phyloP scores from a whole-genome alignment of 2,797 vertebrate genomes.

The Syndactyla subalaris region DNA sequence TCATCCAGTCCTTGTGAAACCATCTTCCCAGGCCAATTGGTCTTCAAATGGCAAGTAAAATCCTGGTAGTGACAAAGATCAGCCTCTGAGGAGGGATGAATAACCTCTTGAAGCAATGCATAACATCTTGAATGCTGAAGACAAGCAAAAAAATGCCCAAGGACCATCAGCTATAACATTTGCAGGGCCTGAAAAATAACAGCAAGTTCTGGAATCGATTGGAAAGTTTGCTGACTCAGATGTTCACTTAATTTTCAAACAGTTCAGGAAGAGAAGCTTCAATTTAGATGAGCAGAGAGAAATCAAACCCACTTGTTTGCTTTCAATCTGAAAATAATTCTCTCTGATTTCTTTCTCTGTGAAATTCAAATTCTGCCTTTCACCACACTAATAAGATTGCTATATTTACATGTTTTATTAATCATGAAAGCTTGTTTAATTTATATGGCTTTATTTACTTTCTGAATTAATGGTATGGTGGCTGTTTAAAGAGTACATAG shows the following conservation, averaged over 20 bases:
- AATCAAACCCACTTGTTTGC: constrained; percentile 27
- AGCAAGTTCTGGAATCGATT: background rate
- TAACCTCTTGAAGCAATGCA: background rate
- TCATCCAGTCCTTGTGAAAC: background rate
- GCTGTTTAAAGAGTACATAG: constrained; percentile 13
- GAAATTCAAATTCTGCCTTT: constrained; percentile 31
- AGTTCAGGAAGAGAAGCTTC: background rate
- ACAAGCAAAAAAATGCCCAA: background rate
- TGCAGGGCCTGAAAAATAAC: background rate
- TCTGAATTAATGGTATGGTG: constrained; percentile 43
- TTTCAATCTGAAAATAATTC: constrained; percentile 45
- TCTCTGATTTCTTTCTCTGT: background rate
- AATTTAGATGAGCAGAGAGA: background rate
- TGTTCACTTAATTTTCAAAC: background rate
- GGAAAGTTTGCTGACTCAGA: background rate
- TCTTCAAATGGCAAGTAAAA: background rate
- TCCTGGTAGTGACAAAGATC: background rate
- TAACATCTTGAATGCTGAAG: background rate
- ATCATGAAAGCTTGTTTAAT: constrained; percentile 32
- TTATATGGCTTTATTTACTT: constrained; percentile 30
- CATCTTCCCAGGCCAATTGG: background rate
- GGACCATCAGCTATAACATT: background rate
- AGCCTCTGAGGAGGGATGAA: background rate
- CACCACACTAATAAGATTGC: constrained; percentile 11
- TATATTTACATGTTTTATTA: constrained; percentile 29